These are phyloP conservation scores for Myiagra hebetior DNA, from an alignment of 2,113 vertebrate genomes.

Conservation along the genomic window DNA sequence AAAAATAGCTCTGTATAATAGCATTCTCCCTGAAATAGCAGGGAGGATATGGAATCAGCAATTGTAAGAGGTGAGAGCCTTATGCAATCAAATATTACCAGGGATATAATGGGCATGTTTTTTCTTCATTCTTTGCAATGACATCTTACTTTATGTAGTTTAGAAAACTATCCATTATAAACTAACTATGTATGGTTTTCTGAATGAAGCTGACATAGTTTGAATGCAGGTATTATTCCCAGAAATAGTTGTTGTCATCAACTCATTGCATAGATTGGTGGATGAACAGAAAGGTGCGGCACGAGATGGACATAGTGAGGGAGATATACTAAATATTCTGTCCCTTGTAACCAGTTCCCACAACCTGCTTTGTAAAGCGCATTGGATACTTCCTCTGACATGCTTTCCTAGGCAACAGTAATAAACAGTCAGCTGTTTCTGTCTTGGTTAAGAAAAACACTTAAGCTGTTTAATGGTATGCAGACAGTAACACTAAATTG, in stretches of 20 bases:
- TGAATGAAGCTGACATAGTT: not conserved
- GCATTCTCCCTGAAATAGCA: not conserved
- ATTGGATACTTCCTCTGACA: not conserved
- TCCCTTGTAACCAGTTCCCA: not conserved
- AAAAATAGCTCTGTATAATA: not conserved
- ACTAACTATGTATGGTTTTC: not conserved
- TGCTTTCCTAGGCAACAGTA: not conserved
- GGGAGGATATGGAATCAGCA: not conserved
- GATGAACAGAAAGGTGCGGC: not conserved
- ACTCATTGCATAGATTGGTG: not conserved
- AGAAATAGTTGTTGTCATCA: not conserved
- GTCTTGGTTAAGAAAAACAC: not conserved
- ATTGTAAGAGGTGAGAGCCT: not conserved
- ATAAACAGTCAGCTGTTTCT: not conserved
- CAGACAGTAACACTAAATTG: not conserved
- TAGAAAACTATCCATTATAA: not conserved
- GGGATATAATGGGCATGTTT: not conserved
- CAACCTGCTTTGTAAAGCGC: not conserved
- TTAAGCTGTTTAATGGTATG: not conserved
- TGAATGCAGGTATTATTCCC: not conserved
- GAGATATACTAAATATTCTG: not conserved
- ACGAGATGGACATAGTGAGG: not conserved
- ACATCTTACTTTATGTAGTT: not conserved
- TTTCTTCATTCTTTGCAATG: not conserved
- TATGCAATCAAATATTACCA: not conserved